Percentiles rank a stretch among this genome's conserved stretches.
These are phyloP conservation scores for Cydia strobilella DNA, from an alignment of 1,140 invertebrate species.

Conservation along the genomic window DNA sequence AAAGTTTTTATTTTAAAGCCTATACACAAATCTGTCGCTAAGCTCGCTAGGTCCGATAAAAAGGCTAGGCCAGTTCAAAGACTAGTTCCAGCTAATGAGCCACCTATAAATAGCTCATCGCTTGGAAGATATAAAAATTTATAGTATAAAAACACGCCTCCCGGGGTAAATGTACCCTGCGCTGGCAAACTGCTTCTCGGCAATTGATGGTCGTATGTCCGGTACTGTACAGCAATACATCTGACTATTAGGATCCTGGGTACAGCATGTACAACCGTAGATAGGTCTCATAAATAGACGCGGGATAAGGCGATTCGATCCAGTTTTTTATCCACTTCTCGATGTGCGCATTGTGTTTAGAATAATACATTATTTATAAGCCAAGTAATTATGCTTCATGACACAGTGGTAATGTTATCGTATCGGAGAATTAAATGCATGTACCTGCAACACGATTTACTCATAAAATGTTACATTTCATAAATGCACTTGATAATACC, in stretches of 20 bases:
- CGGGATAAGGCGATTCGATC: conserved; percentile 38
- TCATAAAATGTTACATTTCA: neutral
- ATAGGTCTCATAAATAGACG: conserved; percentile 52
- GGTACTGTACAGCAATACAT: neutral
- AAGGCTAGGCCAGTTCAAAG: conserved; percentile 33
- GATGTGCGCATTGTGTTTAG: conserved; percentile 23
- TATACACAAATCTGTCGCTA: conserved; percentile 39
- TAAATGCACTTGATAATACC: neutral
- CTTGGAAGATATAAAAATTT: conserved; percentile 47
- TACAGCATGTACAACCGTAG: neutral
- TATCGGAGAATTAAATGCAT: conserved; percentile 17
- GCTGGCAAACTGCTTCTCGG: conserved; percentile 46
- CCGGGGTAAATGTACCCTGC: conserved; percentile 54
- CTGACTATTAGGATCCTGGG: neutral
- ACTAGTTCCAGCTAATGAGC: conserved; percentile 55
- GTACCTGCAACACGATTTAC: conserved; percentile 9
- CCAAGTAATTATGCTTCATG: conserved; percentile 3
- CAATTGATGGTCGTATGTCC: conserved; percentile 1
- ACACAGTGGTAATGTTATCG: conserved; percentile 24
- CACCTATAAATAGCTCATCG: conserved; percentile 53
- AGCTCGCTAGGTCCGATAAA: neutral
- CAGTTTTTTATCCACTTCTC: conserved; percentile 13
- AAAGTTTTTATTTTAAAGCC: conserved; percentile 34
- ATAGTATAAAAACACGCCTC: conserved; percentile 53
- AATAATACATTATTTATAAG: conserved; percentile 26